These are phyloP conservation scores for Thalassarche chlororhynchos DNA, from an alignment of 2,113 vertebrate species.

Conservation along the genomic window DNA sequence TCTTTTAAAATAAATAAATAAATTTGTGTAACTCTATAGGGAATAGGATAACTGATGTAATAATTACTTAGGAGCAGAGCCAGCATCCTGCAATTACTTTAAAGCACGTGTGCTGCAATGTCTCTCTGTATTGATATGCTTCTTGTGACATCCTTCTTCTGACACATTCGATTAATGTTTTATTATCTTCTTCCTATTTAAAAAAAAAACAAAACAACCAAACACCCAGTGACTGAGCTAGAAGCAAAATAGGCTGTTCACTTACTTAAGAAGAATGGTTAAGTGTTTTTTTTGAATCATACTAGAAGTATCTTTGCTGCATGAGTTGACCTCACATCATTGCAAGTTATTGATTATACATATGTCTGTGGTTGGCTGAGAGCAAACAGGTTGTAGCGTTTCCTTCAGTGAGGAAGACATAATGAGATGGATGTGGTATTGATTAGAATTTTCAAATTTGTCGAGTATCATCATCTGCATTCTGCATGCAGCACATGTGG, in stretches of 20 bases:
- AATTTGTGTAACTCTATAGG: slow-evolving; percentile 54
- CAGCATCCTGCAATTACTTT: slow-evolving; percentile 70
- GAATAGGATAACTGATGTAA: slow-evolving; percentile 69
- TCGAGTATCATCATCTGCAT: not conserved
- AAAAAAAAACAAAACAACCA: not conserved
- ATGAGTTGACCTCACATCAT: not conserved
- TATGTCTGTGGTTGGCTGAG: not conserved
- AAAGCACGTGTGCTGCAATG: slow-evolving; percentile 49
- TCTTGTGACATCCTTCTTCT: slow-evolving; percentile 63
- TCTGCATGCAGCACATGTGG: not conserved
- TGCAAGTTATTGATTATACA: slow-evolving; percentile 12
- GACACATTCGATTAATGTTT: slow-evolving; percentile 74
- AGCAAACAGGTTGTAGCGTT: not conserved
- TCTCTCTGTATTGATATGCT: slow-evolving; percentile 50
- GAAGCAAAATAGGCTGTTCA: slow-evolving; percentile 3
- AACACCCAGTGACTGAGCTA: not conserved
- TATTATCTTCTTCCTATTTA: slow-evolving; percentile 50
- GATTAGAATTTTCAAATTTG: not conserved
- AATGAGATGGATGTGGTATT: slow-evolving; percentile 18
- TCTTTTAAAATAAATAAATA: slow-evolving; percentile 69
- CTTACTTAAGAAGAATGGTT: slow-evolving; percentile 27
- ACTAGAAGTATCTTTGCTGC: not conserved
- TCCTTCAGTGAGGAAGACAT: not conserved
- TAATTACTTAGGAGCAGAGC: slow-evolving; percentile 72
- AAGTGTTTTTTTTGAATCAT: slow-evolving; percentile 10